Conservation (phyloP, 2,888 invertebrate genomes). For the Xestia sexstrigata region DNA sequence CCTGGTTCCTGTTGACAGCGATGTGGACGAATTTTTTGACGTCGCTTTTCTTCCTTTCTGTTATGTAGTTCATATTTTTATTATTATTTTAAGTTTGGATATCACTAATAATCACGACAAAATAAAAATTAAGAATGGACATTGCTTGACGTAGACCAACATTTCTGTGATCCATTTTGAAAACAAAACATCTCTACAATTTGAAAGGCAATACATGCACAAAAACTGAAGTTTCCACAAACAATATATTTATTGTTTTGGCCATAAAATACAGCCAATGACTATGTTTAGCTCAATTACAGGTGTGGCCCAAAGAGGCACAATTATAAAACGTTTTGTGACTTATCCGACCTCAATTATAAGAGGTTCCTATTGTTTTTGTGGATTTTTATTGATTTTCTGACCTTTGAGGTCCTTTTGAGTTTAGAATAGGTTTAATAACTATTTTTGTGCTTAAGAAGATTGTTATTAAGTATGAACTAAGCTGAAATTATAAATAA, state of each 20-base stretch:
- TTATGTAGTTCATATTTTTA: too few relatives aligned
- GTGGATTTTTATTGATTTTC: slow-evolving; percentile 59
- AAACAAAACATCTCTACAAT: slow-evolving; percentile 8
- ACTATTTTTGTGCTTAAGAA: slow-evolving; percentile 11
- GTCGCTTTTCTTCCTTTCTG: too few relatives aligned
- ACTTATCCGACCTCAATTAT: slow-evolving; percentile 68
- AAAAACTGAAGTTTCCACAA: slow-evolving; percentile 49
- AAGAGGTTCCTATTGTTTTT: slow-evolving; percentile 59
- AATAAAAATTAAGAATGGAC: not conserved
- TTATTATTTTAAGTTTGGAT: too few relatives aligned
- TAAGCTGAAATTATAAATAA: not conserved
- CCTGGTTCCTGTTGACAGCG: too few relatives aligned
- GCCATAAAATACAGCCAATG: slow-evolving; percentile 75
- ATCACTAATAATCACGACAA: too few relatives aligned
- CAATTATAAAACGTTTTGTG: slow-evolving; percentile 82
- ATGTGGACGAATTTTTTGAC: too few relatives aligned
- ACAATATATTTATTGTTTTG: slow-evolving; percentile 61
- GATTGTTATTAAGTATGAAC: slow-evolving; percentile 17
- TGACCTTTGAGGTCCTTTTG: slow-evolving; percentile 49
- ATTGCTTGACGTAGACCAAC: not conserved
- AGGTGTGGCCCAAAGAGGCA: slow-evolving; percentile 66
- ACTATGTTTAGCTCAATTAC: slow-evolving; percentile 77
- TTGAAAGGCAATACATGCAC: too few relatives aligned
- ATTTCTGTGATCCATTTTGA: too few relatives aligned
- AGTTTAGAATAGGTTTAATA: slow-evolving; percentile 21